Conservation (phyloP, 2,888 invertebrate species). For the Stenodema calcarata region DNA sequence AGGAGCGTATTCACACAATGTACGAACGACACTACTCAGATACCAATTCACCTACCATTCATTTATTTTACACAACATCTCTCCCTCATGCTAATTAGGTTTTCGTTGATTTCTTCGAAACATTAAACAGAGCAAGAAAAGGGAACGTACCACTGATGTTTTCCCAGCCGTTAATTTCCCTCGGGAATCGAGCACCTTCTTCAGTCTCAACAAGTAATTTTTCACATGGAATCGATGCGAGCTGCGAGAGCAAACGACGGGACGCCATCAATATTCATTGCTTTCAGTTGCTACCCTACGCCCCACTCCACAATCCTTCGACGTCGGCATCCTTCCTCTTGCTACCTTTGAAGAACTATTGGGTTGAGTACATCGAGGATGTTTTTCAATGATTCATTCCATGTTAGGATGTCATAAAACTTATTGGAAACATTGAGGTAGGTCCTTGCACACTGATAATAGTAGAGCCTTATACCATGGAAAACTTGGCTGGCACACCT, state of each 20-base stretch:
- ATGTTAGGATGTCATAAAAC: too few relatives aligned
- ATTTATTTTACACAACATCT: background rate
- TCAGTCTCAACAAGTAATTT: conserved; percentile 45
- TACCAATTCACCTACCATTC: too few relatives aligned
- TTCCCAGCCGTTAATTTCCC: conserved; percentile 32
- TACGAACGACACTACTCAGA: too few relatives aligned
- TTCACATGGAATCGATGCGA: conserved; percentile 45
- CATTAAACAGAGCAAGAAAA: background rate
- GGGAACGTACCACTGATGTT: background rate
- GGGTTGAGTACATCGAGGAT: too few relatives aligned
- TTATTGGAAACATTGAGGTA: too few relatives aligned
- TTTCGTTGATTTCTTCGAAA: background rate
- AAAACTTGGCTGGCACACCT: too few relatives aligned
- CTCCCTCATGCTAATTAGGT: background rate
- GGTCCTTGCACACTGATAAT: too few relatives aligned
- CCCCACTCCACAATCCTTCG: background rate
- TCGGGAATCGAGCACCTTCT: conserved; percentile 23
- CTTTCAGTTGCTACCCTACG: background rate
- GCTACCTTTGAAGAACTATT: too few relatives aligned
- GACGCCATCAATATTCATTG: conserved; percentile 44
- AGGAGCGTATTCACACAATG: too few relatives aligned
- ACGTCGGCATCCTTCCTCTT: too few relatives aligned
- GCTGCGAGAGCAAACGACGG: conserved; percentile 31
- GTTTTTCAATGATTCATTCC: too few relatives aligned
- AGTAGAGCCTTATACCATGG: too few relatives aligned